These are phyloP conservation scores for Polyommatus icarus DNA, from an alignment of 2,888 invertebrate genomes.

Conservation along the genomic window DNA sequence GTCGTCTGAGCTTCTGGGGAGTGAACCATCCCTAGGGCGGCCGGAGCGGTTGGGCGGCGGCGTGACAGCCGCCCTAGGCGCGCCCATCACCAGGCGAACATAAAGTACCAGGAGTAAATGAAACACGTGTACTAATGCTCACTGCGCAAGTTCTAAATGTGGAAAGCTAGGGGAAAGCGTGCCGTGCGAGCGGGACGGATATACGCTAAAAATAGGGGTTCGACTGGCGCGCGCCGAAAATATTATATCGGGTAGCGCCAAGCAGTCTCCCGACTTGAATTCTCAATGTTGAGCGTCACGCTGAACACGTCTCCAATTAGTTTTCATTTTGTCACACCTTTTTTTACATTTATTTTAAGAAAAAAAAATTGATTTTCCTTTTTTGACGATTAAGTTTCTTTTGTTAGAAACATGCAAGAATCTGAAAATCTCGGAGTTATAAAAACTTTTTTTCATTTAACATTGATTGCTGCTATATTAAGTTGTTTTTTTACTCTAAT, in stretches of 20 bases:
- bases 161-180: constrained; percentile 69
- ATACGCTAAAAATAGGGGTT: constrained; percentile 63
- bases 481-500: not conserved
- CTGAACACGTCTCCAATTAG: not conserved
- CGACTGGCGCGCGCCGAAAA: constrained; percentile 46
- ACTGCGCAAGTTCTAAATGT: constrained; percentile 66
- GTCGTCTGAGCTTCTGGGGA: constrained; percentile 72
- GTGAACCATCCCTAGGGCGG: constrained; percentile 63
- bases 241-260: constrained; percentile 76
- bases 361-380: not conserved
- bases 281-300: constrained; percentile 34
- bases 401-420: not conserved
- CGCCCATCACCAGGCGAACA: constrained; percentile 76
- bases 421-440: not conserved
- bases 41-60: constrained; percentile 66
- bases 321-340: not conserved
- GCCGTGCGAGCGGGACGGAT: constrained; percentile 56
- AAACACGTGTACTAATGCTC: constrained; percentile 68
- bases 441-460: not conserved
- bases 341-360: not conserved
- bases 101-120: constrained; percentile 52
- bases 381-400: not conserved
- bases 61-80: constrained; percentile 78
- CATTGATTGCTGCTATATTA: no score
- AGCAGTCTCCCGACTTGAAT: constrained; percentile 72